phyloP scores from a whole-genome alignment of 2,888 invertebrate genomes.

The Pachliopta kotzebuea region DNA sequence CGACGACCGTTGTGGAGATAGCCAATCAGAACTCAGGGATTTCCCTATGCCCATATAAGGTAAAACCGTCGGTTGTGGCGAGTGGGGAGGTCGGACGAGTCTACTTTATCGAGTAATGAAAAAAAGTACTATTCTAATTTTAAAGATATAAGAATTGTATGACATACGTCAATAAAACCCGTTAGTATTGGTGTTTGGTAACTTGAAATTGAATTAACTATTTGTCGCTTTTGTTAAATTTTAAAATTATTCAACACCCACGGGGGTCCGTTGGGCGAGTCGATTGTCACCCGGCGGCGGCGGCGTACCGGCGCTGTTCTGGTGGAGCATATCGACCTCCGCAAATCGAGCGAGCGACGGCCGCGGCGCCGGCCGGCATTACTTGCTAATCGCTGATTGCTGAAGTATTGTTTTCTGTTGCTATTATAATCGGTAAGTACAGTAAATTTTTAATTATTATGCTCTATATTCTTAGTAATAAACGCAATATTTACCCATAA shows the following conservation, averaged over 20 bases:
- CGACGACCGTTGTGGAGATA: constrained; percentile 72
- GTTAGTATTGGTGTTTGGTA: constrained; percentile 47
- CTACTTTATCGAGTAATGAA: constrained; percentile 42
- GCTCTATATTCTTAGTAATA: not conserved
- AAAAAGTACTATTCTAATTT: constrained; percentile 25
- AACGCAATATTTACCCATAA: too few relatives aligned
- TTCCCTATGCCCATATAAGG: constrained; percentile 91
- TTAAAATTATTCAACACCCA: constrained; percentile 49
- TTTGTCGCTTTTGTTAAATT: constrained; percentile 47
- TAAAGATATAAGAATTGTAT: constrained; percentile 21
- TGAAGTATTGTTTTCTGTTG: constrained; percentile 50
- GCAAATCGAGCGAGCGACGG: constrained; percentile 54
- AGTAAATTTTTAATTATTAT: not conserved
- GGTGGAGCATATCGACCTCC: constrained; percentile 69
- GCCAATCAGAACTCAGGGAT: constrained; percentile 84
- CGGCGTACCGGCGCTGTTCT: constrained; percentile 48
- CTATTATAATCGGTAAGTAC: constrained; percentile 52
- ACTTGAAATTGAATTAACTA: constrained; percentile 45
- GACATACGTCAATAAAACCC: constrained; percentile 37
- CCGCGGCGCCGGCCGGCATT: constrained; percentile 65
- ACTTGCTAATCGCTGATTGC: constrained; percentile 65
- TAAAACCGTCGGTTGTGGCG: constrained; percentile 82
- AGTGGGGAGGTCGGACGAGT: constrained; percentile 77
- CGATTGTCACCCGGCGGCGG: constrained; percentile 59
- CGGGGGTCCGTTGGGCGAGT: constrained; percentile 66